Evolutionary conservation across 2,888 invertebrate genomes (phyloP).

Genomic region (Notodonta ziczac): DNA sequence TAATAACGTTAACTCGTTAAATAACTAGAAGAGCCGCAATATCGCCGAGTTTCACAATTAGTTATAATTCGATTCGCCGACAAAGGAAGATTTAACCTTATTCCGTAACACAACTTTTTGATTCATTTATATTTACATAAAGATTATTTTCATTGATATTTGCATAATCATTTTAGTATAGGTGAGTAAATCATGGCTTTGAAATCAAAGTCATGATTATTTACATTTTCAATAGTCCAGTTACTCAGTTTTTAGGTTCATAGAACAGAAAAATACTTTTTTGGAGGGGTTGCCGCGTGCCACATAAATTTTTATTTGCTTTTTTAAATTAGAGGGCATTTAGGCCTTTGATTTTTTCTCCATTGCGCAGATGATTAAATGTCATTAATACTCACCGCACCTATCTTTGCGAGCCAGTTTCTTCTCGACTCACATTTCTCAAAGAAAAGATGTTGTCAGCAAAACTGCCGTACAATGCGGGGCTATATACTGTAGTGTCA

Average conservation of each 20-base stretch:
- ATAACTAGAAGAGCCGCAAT: neutral
- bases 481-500: neutral
- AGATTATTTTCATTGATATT: neutral
- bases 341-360: no score
- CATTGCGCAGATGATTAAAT: neutral
- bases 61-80: constrained; percentile 5
- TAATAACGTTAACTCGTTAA: constrained; percentile 3
- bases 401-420: neutral
- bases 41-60: neutral
- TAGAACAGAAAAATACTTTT: no score
- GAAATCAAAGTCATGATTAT: no score
- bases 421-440: constrained; percentile 2
- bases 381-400: neutral
- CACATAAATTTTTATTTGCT: no score
- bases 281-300: no score
- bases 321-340: no score
- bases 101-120: constrained; percentile 2
- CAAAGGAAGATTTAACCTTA: constrained; percentile 2
- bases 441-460: constrained; percentile 4
- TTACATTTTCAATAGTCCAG: no score
- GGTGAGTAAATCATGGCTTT: neutral
- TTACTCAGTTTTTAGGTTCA: no score
- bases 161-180: neutral
- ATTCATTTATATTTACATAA: constrained; percentile 6
- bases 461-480: neutral